Evolutionary conservation across 2,888 invertebrate genomes (phyloP).

Genomic region (Neoscelio sp.): DNA sequence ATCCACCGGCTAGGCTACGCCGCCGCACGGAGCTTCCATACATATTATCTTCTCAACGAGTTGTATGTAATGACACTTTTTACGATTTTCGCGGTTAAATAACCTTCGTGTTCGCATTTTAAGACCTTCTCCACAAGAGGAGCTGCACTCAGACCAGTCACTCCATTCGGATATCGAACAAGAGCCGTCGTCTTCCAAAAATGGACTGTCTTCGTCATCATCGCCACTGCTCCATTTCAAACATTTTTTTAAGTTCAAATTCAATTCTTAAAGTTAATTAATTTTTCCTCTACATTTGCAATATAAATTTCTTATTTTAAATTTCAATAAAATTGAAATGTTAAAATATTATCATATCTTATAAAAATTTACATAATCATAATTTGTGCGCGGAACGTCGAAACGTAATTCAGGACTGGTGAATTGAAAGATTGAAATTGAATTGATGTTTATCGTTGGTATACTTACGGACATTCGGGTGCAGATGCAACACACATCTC

Average conservation of each 20-base stretch:
- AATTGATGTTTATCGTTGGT: slow-evolving; percentile 21
- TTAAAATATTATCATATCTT: too few relatives aligned
- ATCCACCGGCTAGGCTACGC: slow-evolving; percentile 85
- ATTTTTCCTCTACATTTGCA: too few relatives aligned
- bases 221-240: slow-evolving; percentile 58
- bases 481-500: slow-evolving; percentile 94
- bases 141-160: slow-evolving; percentile 94
- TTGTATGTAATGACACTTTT: slow-evolving; percentile 91
- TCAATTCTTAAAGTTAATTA: too few relatives aligned
- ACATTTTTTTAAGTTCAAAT: background rate
- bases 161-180: slow-evolving; percentile 91
- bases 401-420: too few relatives aligned
- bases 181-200: slow-evolving; percentile 82
- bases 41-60: slow-evolving; percentile 92
- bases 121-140: slow-evolving; percentile 92
- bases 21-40: slow-evolving; percentile 88
- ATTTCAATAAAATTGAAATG: too few relatives aligned
- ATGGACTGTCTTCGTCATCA: slow-evolving; percentile 80
- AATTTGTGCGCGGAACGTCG: too few relatives aligned
- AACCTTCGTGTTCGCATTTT: slow-evolving; percentile 90
- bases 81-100: slow-evolving; percentile 88
- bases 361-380: too few relatives aligned
- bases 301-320: too few relatives aligned
- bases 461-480: slow-evolving; percentile 89
- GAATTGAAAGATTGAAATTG: slow-evolving; percentile 8